Evolutionary conservation across 2,888 invertebrate species (phyloP).

Genomic region (Camponotus fellah): DNA sequence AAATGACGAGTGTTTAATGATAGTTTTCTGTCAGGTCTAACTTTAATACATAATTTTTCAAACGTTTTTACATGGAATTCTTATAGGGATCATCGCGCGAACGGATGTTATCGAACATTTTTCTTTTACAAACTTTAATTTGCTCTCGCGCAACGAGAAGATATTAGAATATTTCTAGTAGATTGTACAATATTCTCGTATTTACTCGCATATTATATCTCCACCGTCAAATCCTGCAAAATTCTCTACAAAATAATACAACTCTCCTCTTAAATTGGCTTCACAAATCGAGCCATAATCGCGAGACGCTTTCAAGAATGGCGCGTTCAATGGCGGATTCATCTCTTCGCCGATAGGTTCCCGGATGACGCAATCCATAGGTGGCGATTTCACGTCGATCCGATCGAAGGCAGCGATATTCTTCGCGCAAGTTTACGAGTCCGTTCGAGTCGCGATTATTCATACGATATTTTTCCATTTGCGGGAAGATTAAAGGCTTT

Average conservation of each 20-base stretch:
- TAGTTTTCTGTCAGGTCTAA: background rate
- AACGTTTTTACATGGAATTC: background rate
- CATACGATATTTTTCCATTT: background rate
- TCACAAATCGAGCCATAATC: background rate
- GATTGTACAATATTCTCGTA: background rate
- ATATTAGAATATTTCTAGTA: background rate
- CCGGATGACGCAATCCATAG: conserved; percentile 21
- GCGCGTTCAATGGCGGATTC: conserved; percentile 61
- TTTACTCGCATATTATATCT: background rate
- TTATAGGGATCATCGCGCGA: background rate
- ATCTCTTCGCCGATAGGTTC: conserved; percentile 37
- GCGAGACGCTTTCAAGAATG: conserved; percentile 59
- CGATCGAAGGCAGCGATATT: background rate
- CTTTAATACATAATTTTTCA: conserved; percentile 37
- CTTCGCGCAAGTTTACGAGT: background rate
- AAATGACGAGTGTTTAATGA: background rate
- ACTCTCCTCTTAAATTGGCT: background rate
- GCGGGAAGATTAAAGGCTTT: background rate
- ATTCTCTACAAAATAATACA: background rate
- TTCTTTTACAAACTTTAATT: background rate
- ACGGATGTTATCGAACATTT: background rate
- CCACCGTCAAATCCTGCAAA: background rate
- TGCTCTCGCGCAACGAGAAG: background rate
- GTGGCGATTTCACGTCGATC: background rate
- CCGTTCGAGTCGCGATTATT: no score